A percentile compares a stretch with the other conserved stretches of the same genome.
These are phyloP conservation scores for Crotalus tigris DNA, from an alignment of 2,113 vertebrate species.

Conservation along the genomic window DNA sequence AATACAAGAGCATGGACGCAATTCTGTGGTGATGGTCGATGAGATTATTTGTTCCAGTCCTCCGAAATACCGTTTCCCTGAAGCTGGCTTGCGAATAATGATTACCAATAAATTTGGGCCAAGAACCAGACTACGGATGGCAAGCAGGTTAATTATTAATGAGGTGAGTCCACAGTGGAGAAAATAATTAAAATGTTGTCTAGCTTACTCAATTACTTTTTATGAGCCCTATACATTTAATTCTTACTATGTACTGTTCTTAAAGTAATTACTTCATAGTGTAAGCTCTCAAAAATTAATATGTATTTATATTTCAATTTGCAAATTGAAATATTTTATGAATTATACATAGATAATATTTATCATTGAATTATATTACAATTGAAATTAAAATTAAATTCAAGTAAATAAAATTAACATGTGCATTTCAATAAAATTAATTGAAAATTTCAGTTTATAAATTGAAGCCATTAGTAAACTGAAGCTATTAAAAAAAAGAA, in stretches of 20 bases:
- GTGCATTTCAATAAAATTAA: not conserved
- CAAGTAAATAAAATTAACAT: not conserved
- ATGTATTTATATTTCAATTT: not conserved
- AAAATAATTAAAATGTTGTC: not conserved
- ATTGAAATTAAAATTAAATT: not conserved
- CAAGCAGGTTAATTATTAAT: constrained; percentile 94
- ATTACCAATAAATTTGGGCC: constrained; percentile 95
- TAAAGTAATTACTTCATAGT: not conserved
- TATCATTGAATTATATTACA: not conserved
- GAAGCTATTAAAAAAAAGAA: not conserved
- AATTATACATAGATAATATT: not conserved
- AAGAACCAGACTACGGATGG: constrained; percentile 93
- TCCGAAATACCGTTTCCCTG: constrained; percentile 90
- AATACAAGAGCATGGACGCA: constrained; percentile 77
- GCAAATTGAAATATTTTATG: not conserved
- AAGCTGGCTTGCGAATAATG: constrained; percentile 92
- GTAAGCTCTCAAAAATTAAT: not conserved
- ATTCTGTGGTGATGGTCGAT: constrained; percentile 92
- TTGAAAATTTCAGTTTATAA: not conserved
- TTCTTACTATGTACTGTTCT: not conserved
- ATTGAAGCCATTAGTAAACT: not conserved
- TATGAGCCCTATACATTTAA: constrained; percentile 2
- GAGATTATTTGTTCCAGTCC: constrained; percentile 93
- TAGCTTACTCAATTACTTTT: not conserved
- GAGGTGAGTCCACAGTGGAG: constrained; percentile 73